Conservation (phyloP, 2,113 vertebrate species). For the Eublepharis macularius region DNA sequence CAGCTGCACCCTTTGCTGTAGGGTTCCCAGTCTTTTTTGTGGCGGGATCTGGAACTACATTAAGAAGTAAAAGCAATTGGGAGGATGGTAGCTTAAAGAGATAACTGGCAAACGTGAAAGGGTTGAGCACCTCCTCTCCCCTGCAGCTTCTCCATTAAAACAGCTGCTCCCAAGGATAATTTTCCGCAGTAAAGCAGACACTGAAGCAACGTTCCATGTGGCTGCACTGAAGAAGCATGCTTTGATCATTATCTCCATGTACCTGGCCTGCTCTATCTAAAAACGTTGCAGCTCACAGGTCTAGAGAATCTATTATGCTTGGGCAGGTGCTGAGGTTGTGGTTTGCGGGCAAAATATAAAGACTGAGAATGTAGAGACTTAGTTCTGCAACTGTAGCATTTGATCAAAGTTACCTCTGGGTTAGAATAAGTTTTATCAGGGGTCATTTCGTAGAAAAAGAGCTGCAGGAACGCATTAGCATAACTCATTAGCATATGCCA, state of each 20-base stretch:
- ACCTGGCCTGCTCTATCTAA: neutral
- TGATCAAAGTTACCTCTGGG: constrained; percentile 39
- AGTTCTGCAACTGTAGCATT: constrained; percentile 2
- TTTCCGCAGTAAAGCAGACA: neutral
- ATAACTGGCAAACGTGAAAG: neutral
- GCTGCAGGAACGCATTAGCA: too few species aligned
- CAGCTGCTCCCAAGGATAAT: neutral
- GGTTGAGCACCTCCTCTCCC: neutral
- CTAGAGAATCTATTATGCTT: neutral
- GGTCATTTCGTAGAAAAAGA: too few species aligned
- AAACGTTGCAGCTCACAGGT: neutral
- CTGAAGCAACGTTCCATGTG: neutral
- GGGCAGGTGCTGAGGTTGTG: too few species aligned
- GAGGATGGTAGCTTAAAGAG: neutral
- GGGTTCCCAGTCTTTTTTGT: neutral
- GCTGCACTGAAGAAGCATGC: neutral
- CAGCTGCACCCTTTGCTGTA: neutral
- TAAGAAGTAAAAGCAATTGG: neutral
- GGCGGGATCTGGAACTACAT: neutral
- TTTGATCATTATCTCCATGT: too few species aligned
- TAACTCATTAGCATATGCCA: too few species aligned
- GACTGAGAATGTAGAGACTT: neutral
- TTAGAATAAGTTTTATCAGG: constrained; percentile 8
- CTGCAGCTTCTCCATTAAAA: neutral
- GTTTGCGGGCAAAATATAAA: neutral